phyloP scores from a whole-genome alignment of 2,888 invertebrate species.

The Nudaria mundana region DNA sequence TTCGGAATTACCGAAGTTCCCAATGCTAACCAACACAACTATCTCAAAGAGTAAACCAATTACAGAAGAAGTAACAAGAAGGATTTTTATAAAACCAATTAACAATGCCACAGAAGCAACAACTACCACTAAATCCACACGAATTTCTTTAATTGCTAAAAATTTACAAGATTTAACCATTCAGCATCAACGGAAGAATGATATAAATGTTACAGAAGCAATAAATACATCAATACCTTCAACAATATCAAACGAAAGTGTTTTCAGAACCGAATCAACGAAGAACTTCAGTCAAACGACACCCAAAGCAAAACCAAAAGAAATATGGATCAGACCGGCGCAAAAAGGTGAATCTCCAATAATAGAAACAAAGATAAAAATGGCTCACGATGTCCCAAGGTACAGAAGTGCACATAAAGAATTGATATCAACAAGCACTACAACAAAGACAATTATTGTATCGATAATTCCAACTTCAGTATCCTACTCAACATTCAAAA shows the following conservation, averaged over 20 bases:
- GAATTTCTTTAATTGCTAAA: constrained; percentile 2
- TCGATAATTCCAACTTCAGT: constrained; percentile 76
- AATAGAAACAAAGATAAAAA: constrained; percentile 55
- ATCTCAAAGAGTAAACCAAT: constrained; percentile 12
- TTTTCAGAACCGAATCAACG: constrained; percentile 42
- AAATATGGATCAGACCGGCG: constrained; percentile 74
- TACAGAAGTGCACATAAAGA: constrained; percentile 51
- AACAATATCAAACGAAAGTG: constrained; percentile 25
- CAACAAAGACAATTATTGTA: constrained; percentile 72
- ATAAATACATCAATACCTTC: constrained; percentile 13
- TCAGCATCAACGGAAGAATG: constrained; percentile 11
- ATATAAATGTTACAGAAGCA: constrained; percentile 29
- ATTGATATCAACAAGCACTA: constrained; percentile 47
- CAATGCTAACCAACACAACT: constrained; percentile 17
- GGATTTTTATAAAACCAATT: constrained; percentile 22
- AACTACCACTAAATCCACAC: constrained; percentile 10
- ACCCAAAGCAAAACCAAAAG: constrained; percentile 68
- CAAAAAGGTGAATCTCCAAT: constrained; percentile 70
- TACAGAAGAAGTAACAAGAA: constrained; percentile 22
- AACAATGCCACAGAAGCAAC: constrained; percentile 37
- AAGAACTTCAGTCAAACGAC: constrained; percentile 53
- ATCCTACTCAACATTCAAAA: constrained; percentile 69
- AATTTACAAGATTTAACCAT: constrained; percentile 1
- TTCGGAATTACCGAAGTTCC: constrained; percentile 7
- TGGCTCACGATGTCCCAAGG: constrained; percentile 46